Base-by-base conservation (phyloP, 1,140 invertebrate species). In the Phenacoccus solenopsis region DNA sequence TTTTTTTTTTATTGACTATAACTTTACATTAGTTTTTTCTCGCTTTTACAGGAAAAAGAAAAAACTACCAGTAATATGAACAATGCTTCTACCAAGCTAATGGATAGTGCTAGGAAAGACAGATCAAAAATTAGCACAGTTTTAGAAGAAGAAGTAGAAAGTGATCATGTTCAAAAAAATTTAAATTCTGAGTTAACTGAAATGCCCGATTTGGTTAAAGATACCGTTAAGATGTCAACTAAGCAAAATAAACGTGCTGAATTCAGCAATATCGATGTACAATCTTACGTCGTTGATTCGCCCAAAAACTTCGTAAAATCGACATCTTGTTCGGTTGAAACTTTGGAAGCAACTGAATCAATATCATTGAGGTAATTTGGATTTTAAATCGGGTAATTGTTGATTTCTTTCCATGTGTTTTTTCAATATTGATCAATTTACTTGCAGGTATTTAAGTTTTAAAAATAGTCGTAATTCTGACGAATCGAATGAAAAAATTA, bases 131-230 rank as follows among this genome's bases (percentile, higher is more conserved):
- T 27, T 24, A 24, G 2, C 4, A 64, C 59, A 25, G 22, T 64
- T 27, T 24, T 64, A 25, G 59, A 64, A 64, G 59, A 64, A 25
- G 59, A 64, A 64, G 22, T 22, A 4, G 59, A 64, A 10, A 10
- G 2, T 9, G 59, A 64, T 20, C 59, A 64, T 4, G 7, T 10
- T 64, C 21, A 20, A 10, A 25, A 25, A 64, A 64, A 16, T 25
- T 25, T 10, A 20, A 27, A 27, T 64, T 27, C 59, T 24, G 16
- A 27, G 22, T 16, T 64, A 24, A 24, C 59, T 4, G 22, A 64
- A 10, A 71, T 71, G 56, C 71, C 71, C 25, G 71, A 71, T 71
- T 59, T 71, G 21, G 68, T 71, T 2, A 64, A 64, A 64, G 59
- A 64, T 20, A 25, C 59, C 5, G 59, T 64, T 10, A 64, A 27